Evolutionary conservation across 1,140 invertebrate species (phyloP), one percentile per base, ranked within the genome.

Genomic region (Eupeodes corollae): DNA sequence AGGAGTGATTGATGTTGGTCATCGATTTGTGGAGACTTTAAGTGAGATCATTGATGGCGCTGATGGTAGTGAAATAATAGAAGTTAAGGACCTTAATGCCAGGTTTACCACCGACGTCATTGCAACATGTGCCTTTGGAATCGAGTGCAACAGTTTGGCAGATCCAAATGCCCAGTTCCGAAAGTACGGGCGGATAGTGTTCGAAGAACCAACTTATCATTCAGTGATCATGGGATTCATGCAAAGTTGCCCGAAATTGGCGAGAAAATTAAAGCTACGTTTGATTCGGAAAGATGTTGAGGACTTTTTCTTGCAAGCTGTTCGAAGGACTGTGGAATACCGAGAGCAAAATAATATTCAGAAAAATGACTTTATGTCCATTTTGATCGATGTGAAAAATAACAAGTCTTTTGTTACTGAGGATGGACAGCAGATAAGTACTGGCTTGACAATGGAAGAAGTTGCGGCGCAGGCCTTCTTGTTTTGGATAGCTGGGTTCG

Each of bases 91-190:
- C n/a, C 52, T 79, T 6, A 71, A 76, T 48, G 73, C 73, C 3
- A 69, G 74, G 42, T 82, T 75, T 53, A 74, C 77, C 1, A 80
- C 79, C 42, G 80, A 82, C 55, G 63, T 74, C 13, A 75, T 76
- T 10, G 72, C 71, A 2, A 69, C 64, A 6, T 69, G 68, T 43
- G 73, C 68, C 21, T 76, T 75, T 41, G 75, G 73, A 5, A 65
- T 75, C 3, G 68, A 75, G 32, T 66, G 70, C 44, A 68, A 74
- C 32, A 63, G 67, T 0, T 61, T 75, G 11, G 65, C 66, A 6
- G 58, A 64, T 13, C 63, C 67, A 0, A 51, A 69, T 14, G 52
- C 63, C 0, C 54, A 70, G 2, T 79, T 78, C 53, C 68, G 67
- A 19, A 61, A 47, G 16, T 63, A 67, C 39, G 70, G 51, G 0